Conservation (phyloP, 2,797 vertebrate genomes). For the Melopsittacus undulatus region DNA sequence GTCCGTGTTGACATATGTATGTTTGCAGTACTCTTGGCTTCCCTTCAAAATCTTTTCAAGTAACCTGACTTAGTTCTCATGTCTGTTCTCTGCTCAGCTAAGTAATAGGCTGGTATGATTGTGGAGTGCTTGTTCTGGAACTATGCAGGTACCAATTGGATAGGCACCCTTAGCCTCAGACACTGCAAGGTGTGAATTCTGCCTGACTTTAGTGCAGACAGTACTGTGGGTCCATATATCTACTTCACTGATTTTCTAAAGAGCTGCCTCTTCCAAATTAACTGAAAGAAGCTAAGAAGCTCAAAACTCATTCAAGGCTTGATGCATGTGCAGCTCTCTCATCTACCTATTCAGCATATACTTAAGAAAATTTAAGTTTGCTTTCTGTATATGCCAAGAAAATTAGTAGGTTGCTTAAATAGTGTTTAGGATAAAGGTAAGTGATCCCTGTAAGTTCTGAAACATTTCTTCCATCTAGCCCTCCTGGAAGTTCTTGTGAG, state of each 20-base stretch:
- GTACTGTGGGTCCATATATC: background rate
- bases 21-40: background rate
- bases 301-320: background rate
- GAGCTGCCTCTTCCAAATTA: background rate
- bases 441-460: background rate
- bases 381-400: background rate
- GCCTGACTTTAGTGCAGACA: background rate
- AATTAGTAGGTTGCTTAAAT: background rate
- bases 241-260: background rate
- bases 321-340: background rate
- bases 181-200: background rate
- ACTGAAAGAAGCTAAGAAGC: background rate
- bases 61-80: background rate
- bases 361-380: background rate
- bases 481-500: background rate
- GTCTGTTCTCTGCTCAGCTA: background rate
- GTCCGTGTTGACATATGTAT: background rate
- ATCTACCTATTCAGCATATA: background rate
- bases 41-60: background rate
- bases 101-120: background rate
- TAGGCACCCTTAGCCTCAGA: background rate
- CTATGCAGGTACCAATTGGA: background rate
- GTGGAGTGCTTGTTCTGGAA: background rate
- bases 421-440: background rate
- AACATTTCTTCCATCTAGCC: background rate